Conservation (phyloP, 2,113 vertebrate genomes). For the Calidris pugnax region DNA sequence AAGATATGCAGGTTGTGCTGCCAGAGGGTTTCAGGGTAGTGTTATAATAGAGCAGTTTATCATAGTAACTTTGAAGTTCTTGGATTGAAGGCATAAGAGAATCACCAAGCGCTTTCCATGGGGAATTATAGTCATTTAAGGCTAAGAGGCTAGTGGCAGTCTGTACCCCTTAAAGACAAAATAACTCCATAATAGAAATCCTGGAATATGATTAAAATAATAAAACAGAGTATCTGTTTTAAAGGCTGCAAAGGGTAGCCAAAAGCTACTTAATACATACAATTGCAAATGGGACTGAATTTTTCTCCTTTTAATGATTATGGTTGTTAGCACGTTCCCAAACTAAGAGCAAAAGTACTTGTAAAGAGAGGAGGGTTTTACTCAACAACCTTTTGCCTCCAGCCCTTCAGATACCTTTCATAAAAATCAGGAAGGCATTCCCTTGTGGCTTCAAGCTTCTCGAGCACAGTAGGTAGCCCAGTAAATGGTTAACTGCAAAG, state of each 20-base stretch:
- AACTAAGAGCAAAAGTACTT: neutral
- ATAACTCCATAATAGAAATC: neutral
- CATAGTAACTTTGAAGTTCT: conserved; percentile 49
- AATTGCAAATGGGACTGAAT: neutral
- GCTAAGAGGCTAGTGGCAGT: conserved; percentile 21
- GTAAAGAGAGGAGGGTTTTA: neutral
- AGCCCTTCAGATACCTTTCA: neutral
- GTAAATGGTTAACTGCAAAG: neutral
- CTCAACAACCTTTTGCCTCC: neutral
- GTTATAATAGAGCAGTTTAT: conserved; percentile 40
- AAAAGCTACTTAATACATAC: neutral
- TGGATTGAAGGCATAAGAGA: conserved; percentile 14
- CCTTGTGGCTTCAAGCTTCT: neutral
- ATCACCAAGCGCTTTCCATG: neutral
- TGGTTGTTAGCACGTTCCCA: neutral
- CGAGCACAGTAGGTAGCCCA: neutral
- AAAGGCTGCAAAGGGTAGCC: neutral
- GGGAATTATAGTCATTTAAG: conserved; percentile 44
- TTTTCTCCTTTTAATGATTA: neutral
- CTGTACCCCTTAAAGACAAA: neutral
- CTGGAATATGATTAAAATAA: neutral
- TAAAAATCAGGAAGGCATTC: neutral
- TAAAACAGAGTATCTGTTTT: neutral
- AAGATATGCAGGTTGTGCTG: conserved; percentile 64
- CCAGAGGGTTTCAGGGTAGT: conserved; percentile 30